Base-by-base conservation (phyloP, 2,797 vertebrate species). In the Sebastes minor region DNA sequence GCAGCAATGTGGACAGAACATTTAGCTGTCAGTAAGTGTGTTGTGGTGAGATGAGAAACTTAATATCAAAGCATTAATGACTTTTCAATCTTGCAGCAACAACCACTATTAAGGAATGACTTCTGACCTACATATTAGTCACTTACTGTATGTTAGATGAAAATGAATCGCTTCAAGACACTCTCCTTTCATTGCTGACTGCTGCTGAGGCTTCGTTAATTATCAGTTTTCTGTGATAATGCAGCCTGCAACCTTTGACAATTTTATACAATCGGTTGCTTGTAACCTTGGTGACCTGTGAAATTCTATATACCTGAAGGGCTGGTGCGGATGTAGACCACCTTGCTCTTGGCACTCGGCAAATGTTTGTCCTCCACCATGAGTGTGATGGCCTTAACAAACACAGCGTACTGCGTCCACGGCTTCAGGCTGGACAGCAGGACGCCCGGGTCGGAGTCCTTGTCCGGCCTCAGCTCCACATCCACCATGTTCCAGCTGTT, bases 401-500 rank as follows among this genome's bases (percentile, higher is more conserved):
- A 99, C 80, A 99, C 90, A 0, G 98, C 99, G 0, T 99, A 99
- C 80, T 99, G 98, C 1, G 98, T 99, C 98, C 98, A 99, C 20
- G 99, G 98, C 90, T 98, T 99, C 63, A 99, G 92, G 2, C 90
- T 92, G 0, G 97, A 96, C 81, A 99, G 95, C 1, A 97, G 78
- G 20, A 99, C 97, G 4, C 97, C 97, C 0, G 98, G 99, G 78
- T 99, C 97, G 2, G 92, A 83, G 6, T 97, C 96, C 82, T 97
- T 97, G 78, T 97, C 97, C 0, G 93, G 93, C 11, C 97, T 97
- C 22, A 98, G 95, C 86, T 99, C 98, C 86, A 99, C 98, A 0
- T 99, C 99, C 33, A 99, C 97, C 97, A 99, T 98, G 86, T 96
- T 99, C 98, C 99, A 99, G 96, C 98, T 99, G 89, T 99, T 99